A percentile compares a stretch with the other conserved stretches of the same genome.
Conservation (phyloP, 92 coral and sea anemone species). For the Desmophyllum pertusum region DNA sequence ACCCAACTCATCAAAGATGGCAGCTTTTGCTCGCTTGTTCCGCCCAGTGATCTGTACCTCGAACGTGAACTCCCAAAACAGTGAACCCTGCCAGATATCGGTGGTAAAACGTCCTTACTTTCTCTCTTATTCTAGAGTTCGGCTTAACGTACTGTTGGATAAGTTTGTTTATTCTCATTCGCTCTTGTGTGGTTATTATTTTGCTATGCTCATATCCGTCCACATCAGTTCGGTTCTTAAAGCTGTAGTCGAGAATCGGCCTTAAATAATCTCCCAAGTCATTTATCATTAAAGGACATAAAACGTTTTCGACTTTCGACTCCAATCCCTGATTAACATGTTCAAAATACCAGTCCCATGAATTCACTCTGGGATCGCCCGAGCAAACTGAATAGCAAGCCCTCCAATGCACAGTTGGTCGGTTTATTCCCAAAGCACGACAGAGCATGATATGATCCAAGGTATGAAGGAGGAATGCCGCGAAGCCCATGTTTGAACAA, state of each 20-base stretch:
- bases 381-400: conserved; percentile 66
- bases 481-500: conserved; percentile 62
- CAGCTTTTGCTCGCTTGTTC: conserved; percentile 53
- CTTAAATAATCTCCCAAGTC: not conserved
- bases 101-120: conserved; percentile 46
- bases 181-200: conserved; percentile 47
- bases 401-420: conserved; percentile 70
- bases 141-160: conserved; percentile 50
- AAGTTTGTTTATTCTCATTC: conserved; percentile 50
- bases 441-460: conserved; percentile 64
- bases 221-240: conserved; percentile 7
- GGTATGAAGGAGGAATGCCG: conserved; percentile 55
- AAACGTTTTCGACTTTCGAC: conserved; percentile 30
- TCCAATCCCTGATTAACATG: conserved; percentile 65
- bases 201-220: conserved; percentile 32
- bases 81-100: conserved; percentile 41
- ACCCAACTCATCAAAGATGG: conserved; percentile 56
- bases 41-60: conserved; percentile 74
- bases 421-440: conserved; percentile 16
- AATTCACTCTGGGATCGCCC: conserved; percentile 44
- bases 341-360: conserved; percentile 79
- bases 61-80: conserved; percentile 71
- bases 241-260: not conserved
- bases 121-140: conserved; percentile 32
- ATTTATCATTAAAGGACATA: conserved; percentile 28